phyloP scores from a whole-genome alignment of 2,797 vertebrate species.

The Channa striata region DNA sequence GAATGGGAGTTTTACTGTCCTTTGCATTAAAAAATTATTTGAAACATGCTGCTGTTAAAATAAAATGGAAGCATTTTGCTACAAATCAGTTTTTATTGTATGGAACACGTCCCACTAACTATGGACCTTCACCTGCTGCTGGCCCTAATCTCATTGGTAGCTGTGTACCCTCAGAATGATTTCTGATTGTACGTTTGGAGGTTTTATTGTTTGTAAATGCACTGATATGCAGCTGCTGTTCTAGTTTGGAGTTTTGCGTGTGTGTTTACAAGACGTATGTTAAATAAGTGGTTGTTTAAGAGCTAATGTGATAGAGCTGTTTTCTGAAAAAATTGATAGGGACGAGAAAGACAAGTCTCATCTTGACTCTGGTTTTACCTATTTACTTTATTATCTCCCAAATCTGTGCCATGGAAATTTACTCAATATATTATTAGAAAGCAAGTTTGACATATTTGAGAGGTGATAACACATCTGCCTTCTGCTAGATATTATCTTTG shows the following conservation, averaged over 20 bases:
- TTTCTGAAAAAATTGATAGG: no score
- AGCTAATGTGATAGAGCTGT: slow-evolving; percentile 46
- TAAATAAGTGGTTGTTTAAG: slow-evolving; percentile 44
- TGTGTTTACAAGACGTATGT: slow-evolving; percentile 4
- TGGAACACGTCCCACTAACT: not conserved
- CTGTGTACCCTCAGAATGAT: no score
- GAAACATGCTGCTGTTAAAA: not conserved
- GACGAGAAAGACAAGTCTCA: no score
- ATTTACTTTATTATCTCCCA: not conserved
- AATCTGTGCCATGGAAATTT: slow-evolving; percentile 6
- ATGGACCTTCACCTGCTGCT: slow-evolving; percentile 7
- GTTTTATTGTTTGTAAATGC: slow-evolving; percentile 26
- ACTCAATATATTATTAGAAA: not conserved
- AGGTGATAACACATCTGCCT: slow-evolving; percentile 26
- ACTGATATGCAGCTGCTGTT: slow-evolving; percentile 7
- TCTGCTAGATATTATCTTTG: not conserved
- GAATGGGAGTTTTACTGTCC: not conserved
- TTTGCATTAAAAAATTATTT: not conserved
- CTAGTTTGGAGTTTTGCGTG: slow-evolving; percentile 8
- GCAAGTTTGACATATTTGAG: slow-evolving; percentile 17
- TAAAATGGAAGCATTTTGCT: not conserved
- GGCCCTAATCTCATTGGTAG: slow-evolving; percentile 1
- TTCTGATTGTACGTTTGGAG: not conserved
- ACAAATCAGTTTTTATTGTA: no score
- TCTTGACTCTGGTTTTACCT: slow-evolving; percentile 14